Base-by-base conservation (phyloP, 2,113 vertebrate genomes). In the Labeo rohita region DNA sequence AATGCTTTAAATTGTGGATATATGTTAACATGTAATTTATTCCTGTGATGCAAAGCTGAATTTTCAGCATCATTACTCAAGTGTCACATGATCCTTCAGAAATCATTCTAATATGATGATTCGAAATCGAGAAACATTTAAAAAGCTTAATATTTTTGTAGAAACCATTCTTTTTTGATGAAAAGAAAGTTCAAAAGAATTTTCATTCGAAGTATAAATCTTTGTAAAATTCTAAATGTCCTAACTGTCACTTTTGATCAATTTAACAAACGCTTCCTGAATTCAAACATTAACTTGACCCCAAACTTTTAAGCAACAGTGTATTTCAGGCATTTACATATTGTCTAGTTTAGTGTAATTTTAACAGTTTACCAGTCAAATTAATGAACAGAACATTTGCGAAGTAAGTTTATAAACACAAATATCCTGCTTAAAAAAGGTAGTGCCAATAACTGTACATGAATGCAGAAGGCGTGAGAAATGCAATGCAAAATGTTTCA, bases 311-410 rank as follows among this genome's bases (percentile, higher is more conserved):
- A 9, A 72, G 11, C 4, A 3, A 21, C 39, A 10, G 16, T 43
- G 36, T 72, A 43, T 45, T 18, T 70, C 66, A 18, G 66, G 7
- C 36, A 9, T 70, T 18, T 70, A 39, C 16, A 39, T 73, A 73
- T 73, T 6, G 70, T 73, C 8, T 45, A 73, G 39, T 47, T 73
- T 47, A 12, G 72, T 11, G 43, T 39, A 45, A 6, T 21, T 16
- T 45, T 72, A 72, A 72, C 68, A 75, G 43, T 75, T 75, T 5
- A 75, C 45, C 12, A 75, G 73, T 28, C 21, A 75, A 75, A 75
- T 50, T 1, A 74, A 49, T 49, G 10, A 23, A 12, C 39, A 45
- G 68, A 61, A n/a, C 8, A 61, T 61, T 61, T 61, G 18, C 56
- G n/a, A 59, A n/a, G 5, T 11, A 47, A 5, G 72, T 47, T 73